Base-by-base conservation (phyloP, 2,113 vertebrate species). In the Thalassoma bifasciatum region DNA sequence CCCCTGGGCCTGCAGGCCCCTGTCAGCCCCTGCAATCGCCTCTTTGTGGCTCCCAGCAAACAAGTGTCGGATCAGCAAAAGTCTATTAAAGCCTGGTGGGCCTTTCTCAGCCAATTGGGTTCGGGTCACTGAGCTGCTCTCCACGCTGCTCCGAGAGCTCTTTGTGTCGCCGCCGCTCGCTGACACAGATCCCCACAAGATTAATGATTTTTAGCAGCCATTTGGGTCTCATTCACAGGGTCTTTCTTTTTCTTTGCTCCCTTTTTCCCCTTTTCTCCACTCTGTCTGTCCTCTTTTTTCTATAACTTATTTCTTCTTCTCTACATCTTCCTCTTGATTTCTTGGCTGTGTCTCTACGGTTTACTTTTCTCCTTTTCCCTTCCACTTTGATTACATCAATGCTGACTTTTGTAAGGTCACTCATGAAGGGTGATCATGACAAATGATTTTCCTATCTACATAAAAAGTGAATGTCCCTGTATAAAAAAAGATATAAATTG, bases 1-100 rank as follows among this genome's bases (percentile, higher is more conserved):
- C 94, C 90, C 86, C 95, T 94, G 92, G 95, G 94, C 95, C 95
- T 94, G 95, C 93, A 94, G 95, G 95, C 92, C 92, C 90, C 91
- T 96, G 92, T 96, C 97, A 97, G 93, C 94, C 94, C 67, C 96
- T 92, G 95, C 95, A 96, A 97, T 97, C 95, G 95, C 95, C 95
- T 96, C 96, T 97, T 94, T 98, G 97, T 97, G 96, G 96, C 95
- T 95, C 94, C 95, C 95, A 96, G 96, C 96, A 97, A 98, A 98
- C 97, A 98, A 98, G 96, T 98, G 97, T 98, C 93, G 96, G 96
- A 98, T 98, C 96, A 98, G 97, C 97, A 98, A 97, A 98, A 98
- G 96, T 98, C 96, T 97, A 97, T 98, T 98, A 97, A 93, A 98
- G 95, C 95, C 96, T 96, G 96, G 95, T 97, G 96, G 96, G 97